Percentiles rank a stretch among this genome's conserved stretches.
Conservation (phyloP, 2,113 vertebrate species). For the Ceratotherium simum region DNA sequence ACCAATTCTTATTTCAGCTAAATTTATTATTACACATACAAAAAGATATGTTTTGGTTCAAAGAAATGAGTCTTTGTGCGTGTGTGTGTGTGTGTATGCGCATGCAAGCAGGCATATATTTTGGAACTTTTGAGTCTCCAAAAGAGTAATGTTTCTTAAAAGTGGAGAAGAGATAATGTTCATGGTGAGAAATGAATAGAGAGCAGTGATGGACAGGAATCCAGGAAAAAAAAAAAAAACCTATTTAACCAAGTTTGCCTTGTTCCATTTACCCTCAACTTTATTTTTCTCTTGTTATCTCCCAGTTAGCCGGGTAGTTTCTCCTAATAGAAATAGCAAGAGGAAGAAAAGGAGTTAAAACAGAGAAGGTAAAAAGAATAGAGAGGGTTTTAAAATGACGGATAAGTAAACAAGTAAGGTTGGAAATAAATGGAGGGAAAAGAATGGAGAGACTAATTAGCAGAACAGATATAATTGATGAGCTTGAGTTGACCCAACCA, state of each 20-base stretch:
- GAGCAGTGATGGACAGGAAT: neutral
- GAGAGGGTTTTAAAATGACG: neutral
- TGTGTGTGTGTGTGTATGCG: neutral
- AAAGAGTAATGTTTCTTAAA: neutral
- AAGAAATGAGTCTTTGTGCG: neutral
- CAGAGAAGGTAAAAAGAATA: neutral
- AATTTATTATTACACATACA: neutral
- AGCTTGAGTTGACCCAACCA: neutral
- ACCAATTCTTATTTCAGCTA: neutral
- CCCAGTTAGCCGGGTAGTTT: neutral
- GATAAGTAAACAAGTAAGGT: neutral
- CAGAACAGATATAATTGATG: neutral
- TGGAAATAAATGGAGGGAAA: neutral
- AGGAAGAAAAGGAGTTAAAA: neutral
- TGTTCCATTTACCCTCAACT: neutral
- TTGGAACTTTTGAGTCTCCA: neutral
- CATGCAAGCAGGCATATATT: neutral
- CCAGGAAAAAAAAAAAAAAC: fast-evolving
- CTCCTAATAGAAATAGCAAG: neutral
- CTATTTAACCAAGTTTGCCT: neutral
- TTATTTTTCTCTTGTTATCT: neutral
- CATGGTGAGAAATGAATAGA: neutral
- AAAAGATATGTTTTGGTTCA: neutral
- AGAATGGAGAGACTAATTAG: neutral
- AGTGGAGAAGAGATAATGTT: neutral